Conservation (phyloP, 2,888 invertebrate species). For the Meteorus colon region DNA sequence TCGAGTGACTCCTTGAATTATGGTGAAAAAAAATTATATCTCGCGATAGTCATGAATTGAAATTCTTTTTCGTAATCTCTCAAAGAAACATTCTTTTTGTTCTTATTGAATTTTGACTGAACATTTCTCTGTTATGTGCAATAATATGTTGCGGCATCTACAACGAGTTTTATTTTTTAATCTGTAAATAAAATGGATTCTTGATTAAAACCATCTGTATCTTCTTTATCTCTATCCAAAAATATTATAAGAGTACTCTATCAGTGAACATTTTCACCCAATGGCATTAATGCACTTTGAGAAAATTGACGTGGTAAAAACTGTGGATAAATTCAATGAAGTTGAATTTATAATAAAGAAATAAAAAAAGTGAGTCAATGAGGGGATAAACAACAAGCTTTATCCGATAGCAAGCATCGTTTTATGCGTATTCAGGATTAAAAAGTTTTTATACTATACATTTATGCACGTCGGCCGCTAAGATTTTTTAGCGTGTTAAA, state of each 20-base stretch:
- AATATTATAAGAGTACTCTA: not conserved
- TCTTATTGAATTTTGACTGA: too few species aligned
- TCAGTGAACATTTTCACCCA: not conserved
- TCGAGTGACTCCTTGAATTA: too few species aligned
- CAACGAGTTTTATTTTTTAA: too few species aligned
- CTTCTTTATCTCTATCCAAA: not conserved
- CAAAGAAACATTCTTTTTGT: too few species aligned
- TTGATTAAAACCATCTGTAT: too few species aligned
- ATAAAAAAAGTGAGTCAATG: not conserved
- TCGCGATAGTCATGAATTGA: too few species aligned
- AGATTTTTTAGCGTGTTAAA: constrained; percentile 16
- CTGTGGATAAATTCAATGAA: not conserved
- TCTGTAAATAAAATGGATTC: too few species aligned
- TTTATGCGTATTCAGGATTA: constrained; percentile 29
- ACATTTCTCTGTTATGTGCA: too few species aligned
- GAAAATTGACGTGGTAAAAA: not conserved
- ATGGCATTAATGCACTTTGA: not conserved
- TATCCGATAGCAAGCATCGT: constrained; percentile 4
- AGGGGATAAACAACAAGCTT: constrained; percentile 6
- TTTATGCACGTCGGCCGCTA: constrained; percentile 7
- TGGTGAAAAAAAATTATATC: too few species aligned
- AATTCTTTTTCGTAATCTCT: too few species aligned
- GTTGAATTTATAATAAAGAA: not conserved
- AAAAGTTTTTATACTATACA: constrained; percentile 33
- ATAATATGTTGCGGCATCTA: too few species aligned